Percentiles rank a stretch among this genome's conserved stretches.
Evolutionary conservation across 2,888 invertebrate genomes (phyloP).

Genomic region (Chesias legatella): DNA sequence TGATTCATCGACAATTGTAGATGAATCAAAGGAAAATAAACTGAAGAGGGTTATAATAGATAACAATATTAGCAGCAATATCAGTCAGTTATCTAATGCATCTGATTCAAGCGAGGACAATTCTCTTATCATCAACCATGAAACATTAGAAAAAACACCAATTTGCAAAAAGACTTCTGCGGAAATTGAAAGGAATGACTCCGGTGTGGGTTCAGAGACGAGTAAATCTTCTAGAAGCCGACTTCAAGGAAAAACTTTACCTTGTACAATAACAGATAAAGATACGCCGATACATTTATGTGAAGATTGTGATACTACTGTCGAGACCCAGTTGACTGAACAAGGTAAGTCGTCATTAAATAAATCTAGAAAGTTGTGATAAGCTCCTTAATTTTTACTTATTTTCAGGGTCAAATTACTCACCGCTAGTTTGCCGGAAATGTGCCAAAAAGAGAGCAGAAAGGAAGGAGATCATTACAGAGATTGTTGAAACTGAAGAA

Average conservation of each 20-base stretch:
- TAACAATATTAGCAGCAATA: slow-evolving; percentile 82
- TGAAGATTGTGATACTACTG: slow-evolving; percentile 92
- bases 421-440: slow-evolving; percentile 91
- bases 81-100: slow-evolving; percentile 88
- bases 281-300: slow-evolving; percentile 85
- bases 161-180: slow-evolving; percentile 81
- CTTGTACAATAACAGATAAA: slow-evolving; percentile 72
- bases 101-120: slow-evolving; percentile 93
- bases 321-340: slow-evolving; percentile 88
- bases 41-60: slow-evolving; percentile 59
- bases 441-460: slow-evolving; percentile 94
- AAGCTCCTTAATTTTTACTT: slow-evolving; percentile 4
- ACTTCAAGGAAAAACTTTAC: slow-evolving; percentile 81
- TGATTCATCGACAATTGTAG: slow-evolving; percentile 73
- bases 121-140: slow-evolving; percentile 83
- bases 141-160: slow-evolving; percentile 77
- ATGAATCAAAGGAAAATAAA: slow-evolving; percentile 80
- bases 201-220: slow-evolving; percentile 95
- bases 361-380: not conserved
- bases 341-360: slow-evolving; percentile 57
- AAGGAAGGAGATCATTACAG: slow-evolving; percentile 95
- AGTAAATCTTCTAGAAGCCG: slow-evolving; percentile 91
- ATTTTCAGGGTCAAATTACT: slow-evolving; percentile 83
- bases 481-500: slow-evolving; percentile 97
- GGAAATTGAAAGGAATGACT: slow-evolving; percentile 94